A percentile compares a stretch with the other conserved stretches of the same genome.
These are phyloP conservation scores for Premnoplex brunnescens DNA, from an alignment of 2,797 vertebrate species.

Conservation along the genomic window DNA sequence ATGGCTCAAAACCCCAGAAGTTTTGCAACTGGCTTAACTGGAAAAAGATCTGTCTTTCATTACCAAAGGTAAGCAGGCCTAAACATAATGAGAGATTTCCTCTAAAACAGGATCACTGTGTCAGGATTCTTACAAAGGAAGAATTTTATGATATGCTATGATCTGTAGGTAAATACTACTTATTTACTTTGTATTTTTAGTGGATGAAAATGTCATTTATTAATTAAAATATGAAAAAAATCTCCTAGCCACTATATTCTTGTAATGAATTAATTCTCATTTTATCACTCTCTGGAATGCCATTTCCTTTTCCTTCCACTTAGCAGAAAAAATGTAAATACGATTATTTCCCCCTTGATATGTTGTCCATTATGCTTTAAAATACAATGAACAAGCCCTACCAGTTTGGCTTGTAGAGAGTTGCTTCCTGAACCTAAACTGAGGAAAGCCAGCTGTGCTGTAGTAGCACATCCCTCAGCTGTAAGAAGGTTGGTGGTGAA, in stretches of 20 bases:
- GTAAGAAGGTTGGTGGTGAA: neutral
- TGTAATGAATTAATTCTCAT: neutral
- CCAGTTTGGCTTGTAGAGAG: neutral
- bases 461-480: neutral
- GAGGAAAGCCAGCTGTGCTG: neutral
- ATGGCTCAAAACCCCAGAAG: neutral
- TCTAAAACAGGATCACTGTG: neutral
- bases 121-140: neutral
- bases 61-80: conserved; percentile 22
- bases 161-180: neutral
- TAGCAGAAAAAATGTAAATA: conserved; percentile 21
- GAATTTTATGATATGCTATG: neutral
- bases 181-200: neutral
- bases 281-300: neutral
- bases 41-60: neutral
- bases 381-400: neutral
- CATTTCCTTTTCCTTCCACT: conserved; percentile 15
- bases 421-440: neutral
- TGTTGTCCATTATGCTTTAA: neutral
- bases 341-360: neutral
- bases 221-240: neutral
- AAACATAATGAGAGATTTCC: neutral
- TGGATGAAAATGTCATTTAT: neutral
- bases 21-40: neutral
- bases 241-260: neutral